Percentiles rank a stretch among this genome's conserved stretches.
phyloP scores from a whole-genome alignment of 2,888 invertebrate genomes.

The Octonoba sinensis region DNA sequence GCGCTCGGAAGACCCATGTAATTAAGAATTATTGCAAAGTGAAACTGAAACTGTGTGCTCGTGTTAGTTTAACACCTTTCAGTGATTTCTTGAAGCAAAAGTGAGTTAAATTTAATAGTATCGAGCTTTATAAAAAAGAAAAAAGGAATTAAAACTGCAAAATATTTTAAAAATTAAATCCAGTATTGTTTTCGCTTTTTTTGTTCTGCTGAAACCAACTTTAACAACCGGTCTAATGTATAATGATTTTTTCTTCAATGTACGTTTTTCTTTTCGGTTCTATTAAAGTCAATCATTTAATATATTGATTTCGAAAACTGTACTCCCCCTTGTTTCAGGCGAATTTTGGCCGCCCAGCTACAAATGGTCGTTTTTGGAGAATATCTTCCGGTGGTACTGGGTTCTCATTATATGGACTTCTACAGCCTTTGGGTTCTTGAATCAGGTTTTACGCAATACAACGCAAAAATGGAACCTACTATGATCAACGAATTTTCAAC shows the following conservation, averaged over 20 bases:
- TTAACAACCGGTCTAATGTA: not conserved
- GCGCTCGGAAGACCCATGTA: no score
- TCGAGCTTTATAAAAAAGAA: no score
- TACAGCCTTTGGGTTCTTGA: slow-evolving; percentile 72
- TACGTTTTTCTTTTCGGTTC: not conserved
- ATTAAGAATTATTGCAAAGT: no score
- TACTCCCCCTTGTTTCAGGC: slow-evolving; percentile 65
- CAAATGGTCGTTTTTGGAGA: slow-evolving; percentile 68
- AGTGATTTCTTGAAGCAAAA: no score
- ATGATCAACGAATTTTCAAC: slow-evolving; percentile 88
- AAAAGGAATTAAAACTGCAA: no score
- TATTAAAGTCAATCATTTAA: not conserved
- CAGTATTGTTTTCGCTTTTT: no score
- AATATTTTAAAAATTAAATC: no score
- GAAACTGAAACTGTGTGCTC: no score
- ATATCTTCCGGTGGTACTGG: slow-evolving; percentile 84
- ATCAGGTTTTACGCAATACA: slow-evolving; percentile 81
- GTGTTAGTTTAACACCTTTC: no score
- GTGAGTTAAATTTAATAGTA: no score
- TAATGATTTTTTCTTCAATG: not conserved
- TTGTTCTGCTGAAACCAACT: no score
- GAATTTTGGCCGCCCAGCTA: slow-evolving; percentile 74
- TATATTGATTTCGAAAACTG: not conserved
- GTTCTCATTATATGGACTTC: slow-evolving; percentile 67
- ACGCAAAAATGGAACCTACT: slow-evolving; percentile 79